Evolutionary conservation across 2,888 invertebrate species (phyloP).

Genomic region (Lithosia quadra): DNA sequence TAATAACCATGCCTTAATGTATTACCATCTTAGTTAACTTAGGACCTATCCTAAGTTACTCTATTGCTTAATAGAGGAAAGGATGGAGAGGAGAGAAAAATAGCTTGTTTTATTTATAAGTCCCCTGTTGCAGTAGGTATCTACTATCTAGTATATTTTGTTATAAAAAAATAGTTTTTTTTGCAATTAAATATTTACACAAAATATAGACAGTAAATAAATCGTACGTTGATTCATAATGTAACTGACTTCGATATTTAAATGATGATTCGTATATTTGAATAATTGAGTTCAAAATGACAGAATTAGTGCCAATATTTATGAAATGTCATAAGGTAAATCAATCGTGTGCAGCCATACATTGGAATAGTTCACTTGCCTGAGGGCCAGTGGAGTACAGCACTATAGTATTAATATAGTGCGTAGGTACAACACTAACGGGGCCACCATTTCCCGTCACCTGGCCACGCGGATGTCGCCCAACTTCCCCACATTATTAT

Average conservation of each 20-base stretch:
- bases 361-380: slow-evolving; percentile 41
- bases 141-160: too few relatives aligned
- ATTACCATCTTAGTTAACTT: too few relatives aligned
- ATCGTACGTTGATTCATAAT: background rate
- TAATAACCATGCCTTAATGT: too few relatives aligned
- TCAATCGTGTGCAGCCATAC: slow-evolving; percentile 41
- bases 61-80: too few relatives aligned
- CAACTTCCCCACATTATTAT: slow-evolving; percentile 54
- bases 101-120: too few relatives aligned
- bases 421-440: slow-evolving; percentile 48
- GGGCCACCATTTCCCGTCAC: slow-evolving; percentile 77
- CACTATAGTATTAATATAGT: slow-evolving; percentile 28
- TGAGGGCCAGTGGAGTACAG: slow-evolving; percentile 25
- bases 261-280: background rate
- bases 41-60: too few relatives aligned
- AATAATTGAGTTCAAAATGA: background rate
- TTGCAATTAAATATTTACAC: too few relatives aligned
- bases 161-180: too few relatives aligned
- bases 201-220: too few relatives aligned
- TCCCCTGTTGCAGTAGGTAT: too few relatives aligned
- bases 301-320: background rate
- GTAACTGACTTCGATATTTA: too few relatives aligned
- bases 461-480: slow-evolving; percentile 66
- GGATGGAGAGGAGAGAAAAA: too few relatives aligned
- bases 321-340: slow-evolving; percentile 24